Evolutionary conservation across 92 coral and sea anemone genomes (phyloP), one percentile per base, ranked within the genome.

Genomic region (Phenganax subtilis): DNA sequence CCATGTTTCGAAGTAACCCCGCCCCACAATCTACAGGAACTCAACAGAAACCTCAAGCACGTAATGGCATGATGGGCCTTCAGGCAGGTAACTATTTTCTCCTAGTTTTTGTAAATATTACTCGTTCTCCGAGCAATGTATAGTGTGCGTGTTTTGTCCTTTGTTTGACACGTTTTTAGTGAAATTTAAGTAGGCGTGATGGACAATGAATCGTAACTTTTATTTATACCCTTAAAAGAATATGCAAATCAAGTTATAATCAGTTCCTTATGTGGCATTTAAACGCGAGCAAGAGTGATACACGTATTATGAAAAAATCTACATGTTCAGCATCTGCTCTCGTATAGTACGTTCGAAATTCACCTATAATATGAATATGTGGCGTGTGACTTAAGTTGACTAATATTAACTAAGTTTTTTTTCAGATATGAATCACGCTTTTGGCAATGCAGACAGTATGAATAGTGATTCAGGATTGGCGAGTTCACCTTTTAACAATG

Each of bases 1-100:
- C 99, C 56, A 69, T 97, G 15, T 69, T 96, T 92, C 71, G 80
- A 86, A 47, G 90, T 17, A 51, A 90, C 91, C n/a, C 99, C 92
- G 57, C 97, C 90, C 92, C 97, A 90, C 93, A 44, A 90, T 75
- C 1, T 85, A 30, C 8, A 90, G 91, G 14, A 91, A 71, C 54
- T 85, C 82, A 55, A 84, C 78, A 60, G 90, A 96, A 6, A 86
- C 88, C 77, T 71, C 25, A 72, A 87, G 87, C 64, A 61, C 70
- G 12, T 12, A 70, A 70, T 69, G 80, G 57, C 86, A 85, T 83
- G 74, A 51, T 90, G 86, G 85, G 65, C 54, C 72, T 74, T 25
- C 55, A 89, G 72, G 9, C 96, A 92, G 83, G 83, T 79, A 54
- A 44, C 59, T 27, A 47, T 0, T 8, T 0, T 14, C 1, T 7